Base-by-base conservation (phyloP, 2,113 vertebrate genomes). In the Oncorhynchus gorbuscha region DNA sequence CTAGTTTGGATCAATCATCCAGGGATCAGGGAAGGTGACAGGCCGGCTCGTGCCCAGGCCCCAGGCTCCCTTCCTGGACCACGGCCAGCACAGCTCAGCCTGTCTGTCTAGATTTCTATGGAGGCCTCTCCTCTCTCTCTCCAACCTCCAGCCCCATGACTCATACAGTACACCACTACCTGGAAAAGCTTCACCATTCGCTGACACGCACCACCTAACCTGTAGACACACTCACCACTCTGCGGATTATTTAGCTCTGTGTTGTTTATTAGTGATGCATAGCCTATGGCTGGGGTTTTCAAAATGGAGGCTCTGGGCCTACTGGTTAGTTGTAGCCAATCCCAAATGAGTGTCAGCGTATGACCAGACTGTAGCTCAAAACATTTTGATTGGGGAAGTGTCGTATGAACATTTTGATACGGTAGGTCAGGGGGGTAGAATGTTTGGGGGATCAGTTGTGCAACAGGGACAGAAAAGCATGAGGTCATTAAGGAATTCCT, bases 1-100 rank as follows among this genome's bases (percentile, higher is more conserved):
- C 88, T 89, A 84, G 85, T 90, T 91, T 89, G 88, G 85, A 90
- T 92, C 91, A 87, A 87, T 92, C 90, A 91, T 82, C 84, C 75
- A 84, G 64, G 84, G 86, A 89, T 89, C 80, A 83, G 83, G 86
- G 80, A 81, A 84, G 83, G 73, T 88, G 85, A 86, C 84, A 87
- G 88, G 81, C 77, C 73, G 74, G 77, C 81, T 79, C 49, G 79
- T 89, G 83, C 85, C 84, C 86, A 79, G 39, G 84, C 86, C 87
- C 84, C 59, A 83, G 89, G 90, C 89, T 90, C 72, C 84, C 45
- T 81, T 79, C 66, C 89, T 89, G 89, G 89, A 89, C 85, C 75
- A 65, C 79, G 58, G 89, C 87, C 88, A 88, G 83, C 59, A 75
- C 9, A 26, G 78, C 84, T 88, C 83, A 85, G 84, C 61, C 83